phyloP scores from a whole-genome alignment of 2,888 invertebrate species.

The Heliconius ismenius region DNA sequence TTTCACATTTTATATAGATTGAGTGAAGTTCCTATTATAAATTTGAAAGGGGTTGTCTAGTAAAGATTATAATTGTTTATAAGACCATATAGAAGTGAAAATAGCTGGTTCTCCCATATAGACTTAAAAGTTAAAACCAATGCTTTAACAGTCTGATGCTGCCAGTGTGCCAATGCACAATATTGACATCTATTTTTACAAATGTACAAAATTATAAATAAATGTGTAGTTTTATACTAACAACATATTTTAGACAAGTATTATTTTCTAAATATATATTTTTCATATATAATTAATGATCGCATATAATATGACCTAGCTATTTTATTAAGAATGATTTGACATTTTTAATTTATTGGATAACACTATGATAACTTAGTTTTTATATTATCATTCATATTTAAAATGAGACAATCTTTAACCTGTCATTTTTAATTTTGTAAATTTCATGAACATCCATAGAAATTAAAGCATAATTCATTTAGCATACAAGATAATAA shows the following conservation, averaged over 20 bases:
- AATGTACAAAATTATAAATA: too few species aligned
- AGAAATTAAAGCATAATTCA: neutral
- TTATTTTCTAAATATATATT: neutral
- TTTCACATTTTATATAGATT: neutral
- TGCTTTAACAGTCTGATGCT: too few species aligned
- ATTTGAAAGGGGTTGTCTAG: neutral
- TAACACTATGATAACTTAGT: neutral
- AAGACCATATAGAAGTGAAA: too few species aligned
- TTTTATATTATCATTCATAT: neutral
- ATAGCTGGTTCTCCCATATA: too few species aligned
- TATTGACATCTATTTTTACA: too few species aligned
- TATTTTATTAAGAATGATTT: conserved; percentile 14
- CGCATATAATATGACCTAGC: neutral
- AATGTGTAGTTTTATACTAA: too few species aligned
- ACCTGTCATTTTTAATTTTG: neutral
- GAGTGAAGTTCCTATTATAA: neutral
- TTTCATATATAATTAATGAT: neutral
- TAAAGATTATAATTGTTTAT: too few species aligned
- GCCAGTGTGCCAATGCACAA: too few species aligned
- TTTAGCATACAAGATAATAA: neutral
- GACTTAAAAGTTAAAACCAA: too few species aligned
- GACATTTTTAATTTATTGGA: neutral
- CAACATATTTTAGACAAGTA: neutral
- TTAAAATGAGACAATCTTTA: neutral
- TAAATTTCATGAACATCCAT: too few species aligned